Conservation (phyloP, 2,888 invertebrate species). For the Trachelus stipa region DNA sequence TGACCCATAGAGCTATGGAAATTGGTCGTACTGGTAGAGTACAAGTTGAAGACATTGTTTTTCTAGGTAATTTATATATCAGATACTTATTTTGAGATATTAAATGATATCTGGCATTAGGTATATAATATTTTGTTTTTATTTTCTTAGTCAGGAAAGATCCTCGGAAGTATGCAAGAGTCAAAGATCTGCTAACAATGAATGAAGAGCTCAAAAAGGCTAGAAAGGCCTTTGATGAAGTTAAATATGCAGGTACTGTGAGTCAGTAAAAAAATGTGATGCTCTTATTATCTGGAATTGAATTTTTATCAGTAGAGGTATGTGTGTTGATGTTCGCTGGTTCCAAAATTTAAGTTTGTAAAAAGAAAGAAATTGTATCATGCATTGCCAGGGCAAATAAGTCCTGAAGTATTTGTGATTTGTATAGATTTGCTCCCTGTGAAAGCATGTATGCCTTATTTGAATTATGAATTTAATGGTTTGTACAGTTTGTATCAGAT, state of each 20-base stretch:
- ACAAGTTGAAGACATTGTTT: slow-evolving; percentile 98
- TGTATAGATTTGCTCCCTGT: too few relatives aligned
- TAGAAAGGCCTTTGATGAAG: slow-evolving; percentile 99
- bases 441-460: too few relatives aligned
- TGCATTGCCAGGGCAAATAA: too few relatives aligned
- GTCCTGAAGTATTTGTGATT: too few relatives aligned
- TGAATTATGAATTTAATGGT: too few relatives aligned
- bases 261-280: slow-evolving; percentile 49
- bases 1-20: slow-evolving; percentile 94
- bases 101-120: neutral
- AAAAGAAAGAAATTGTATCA: too few relatives aligned
- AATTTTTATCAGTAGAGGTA: too few relatives aligned
- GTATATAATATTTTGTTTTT: slow-evolving; percentile 5
- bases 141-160: slow-evolving; percentile 90
- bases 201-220: slow-evolving; percentile 99
- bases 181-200: slow-evolving; percentile 97
- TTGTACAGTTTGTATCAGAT: too few relatives aligned
- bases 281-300: neutral
- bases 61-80: slow-evolving; percentile 58
- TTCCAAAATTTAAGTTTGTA: too few relatives aligned
- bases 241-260: slow-evolving; percentile 90
- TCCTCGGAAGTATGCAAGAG: slow-evolving; percentile 94
- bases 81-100: neutral
- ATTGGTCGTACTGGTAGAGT: slow-evolving; percentile 96
- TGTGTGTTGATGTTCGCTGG: too few relatives aligned